A percentile compares a stretch with the other conserved stretches of the same genome.
Evolutionary conservation across 2,888 invertebrate species (phyloP).

Genomic region (Leucoptera coffeella): DNA sequence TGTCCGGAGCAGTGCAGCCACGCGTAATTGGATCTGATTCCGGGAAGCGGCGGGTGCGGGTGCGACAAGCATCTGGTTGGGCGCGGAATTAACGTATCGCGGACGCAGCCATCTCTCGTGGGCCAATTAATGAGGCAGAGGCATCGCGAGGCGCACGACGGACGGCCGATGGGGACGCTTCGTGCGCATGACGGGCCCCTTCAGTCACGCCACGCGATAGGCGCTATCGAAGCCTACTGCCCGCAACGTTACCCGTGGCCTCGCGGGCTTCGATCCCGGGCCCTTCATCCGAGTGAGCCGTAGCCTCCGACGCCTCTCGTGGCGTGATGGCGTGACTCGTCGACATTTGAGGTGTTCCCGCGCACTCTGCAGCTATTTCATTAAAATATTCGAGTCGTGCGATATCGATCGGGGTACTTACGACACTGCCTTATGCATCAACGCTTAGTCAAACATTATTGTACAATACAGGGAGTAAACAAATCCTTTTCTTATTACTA

Average conservation of each 20-base stretch:
- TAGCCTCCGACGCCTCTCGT: no score
- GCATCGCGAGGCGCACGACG: conserved; percentile 53
- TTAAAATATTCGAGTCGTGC: conserved; percentile 27
- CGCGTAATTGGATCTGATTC: conserved; percentile 54
- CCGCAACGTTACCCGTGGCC: no score
- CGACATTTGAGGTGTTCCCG: conserved; percentile 38
- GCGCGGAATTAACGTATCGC: conserved; percentile 54
- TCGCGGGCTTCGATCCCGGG: no score
- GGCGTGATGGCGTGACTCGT: conserved; percentile 50
- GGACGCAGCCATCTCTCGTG: conserved; percentile 49
- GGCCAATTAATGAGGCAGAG: conserved; percentile 50
- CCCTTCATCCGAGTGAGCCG: no score
- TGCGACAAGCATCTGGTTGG: conserved; percentile 43
- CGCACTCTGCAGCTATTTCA: conserved; percentile 34
- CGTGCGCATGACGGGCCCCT: conserved; percentile 37
- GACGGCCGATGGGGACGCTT: conserved; percentile 50
- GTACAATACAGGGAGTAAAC: no score
- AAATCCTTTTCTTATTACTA: no score
- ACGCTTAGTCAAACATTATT: no score
- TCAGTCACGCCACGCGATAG: no score
- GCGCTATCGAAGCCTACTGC: no score
- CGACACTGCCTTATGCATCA: no score
- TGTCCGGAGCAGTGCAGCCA: conserved; percentile 43
- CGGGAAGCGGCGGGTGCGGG: conserved; percentile 48
- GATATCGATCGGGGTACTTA: no score